Base-by-base conservation (phyloP, 1,140 invertebrate species). In the Drosophila varians region DNA sequence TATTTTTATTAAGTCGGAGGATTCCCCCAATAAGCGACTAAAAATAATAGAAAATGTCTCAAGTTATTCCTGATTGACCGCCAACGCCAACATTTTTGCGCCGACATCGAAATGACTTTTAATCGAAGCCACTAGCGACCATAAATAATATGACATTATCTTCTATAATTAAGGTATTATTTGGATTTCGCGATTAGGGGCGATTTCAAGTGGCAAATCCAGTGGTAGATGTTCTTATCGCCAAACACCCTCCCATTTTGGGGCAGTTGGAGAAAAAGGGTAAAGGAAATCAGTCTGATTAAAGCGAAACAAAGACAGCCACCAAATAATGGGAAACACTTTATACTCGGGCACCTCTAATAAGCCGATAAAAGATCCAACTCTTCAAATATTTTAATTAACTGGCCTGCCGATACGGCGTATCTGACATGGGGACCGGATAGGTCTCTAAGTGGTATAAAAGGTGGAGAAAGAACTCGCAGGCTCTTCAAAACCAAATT, bases 131-230 rank as follows among this genome's bases (percentile, higher is more conserved):
- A 16, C 21, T 4, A 1, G 55, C 28, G 12, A 38, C 38, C 48
- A 66, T 68, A 68, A 66, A 58, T 58, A 46, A 57, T 52, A 66
- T 45, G 64, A 36, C 60, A 68, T 66, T 66, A 68, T 66, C 64
- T 68, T 51, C 38, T 26, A 66, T 64, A 66, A 66, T 68, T 68
- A 66, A 43, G 28, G 28, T 16, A 5, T 26, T 68, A 66, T 66
- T 66, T 26, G 40, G 64, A 68, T 68, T 6, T n/a, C 3, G 3
- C 47, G 64, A 68, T 68, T 66, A n/a, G 16, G 7, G n/a, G 11
- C 19, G 34, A 12, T 49, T n/a, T 66, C 8, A 53, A 66, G 61
- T 66, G 48, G 64, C 4, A 5, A 66, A 66, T 52, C 47, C 64
- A 66, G 36, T 66, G 53, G 66, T 68, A 68, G 64, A 53, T 66